phyloP scores from a whole-genome alignment of 2,888 invertebrate species.

The Phymatocera aterrima region DNA sequence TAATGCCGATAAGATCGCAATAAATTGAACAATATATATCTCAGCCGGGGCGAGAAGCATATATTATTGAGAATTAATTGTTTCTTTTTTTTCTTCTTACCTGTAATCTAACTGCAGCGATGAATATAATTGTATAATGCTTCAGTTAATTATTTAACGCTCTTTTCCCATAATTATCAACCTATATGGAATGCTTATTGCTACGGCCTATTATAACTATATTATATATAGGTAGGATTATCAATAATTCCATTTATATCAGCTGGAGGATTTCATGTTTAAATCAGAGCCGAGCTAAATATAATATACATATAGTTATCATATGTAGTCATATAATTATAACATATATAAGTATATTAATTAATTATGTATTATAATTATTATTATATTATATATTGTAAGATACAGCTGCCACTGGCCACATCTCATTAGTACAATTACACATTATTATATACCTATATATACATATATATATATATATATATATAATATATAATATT shows the following conservation, averaged over 20 bases:
- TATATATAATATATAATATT: conserved; percentile 48
- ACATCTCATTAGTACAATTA: conserved; percentile 74
- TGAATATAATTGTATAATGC: background rate
- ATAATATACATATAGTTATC: background rate
- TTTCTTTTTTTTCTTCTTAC: background rate
- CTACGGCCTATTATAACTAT: background rate
- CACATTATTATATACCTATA: conserved; percentile 63
- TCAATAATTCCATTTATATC: conserved; percentile 3
- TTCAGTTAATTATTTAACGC: conserved; percentile 2
- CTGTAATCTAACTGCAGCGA: too few relatives aligned
- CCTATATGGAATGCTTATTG: background rate
- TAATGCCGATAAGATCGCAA: conserved; percentile 12
- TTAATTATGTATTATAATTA: conserved; percentile 4
- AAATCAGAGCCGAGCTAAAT: background rate
- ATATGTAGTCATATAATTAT: background rate
- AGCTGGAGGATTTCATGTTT: background rate
- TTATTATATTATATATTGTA: conserved; percentile 21
- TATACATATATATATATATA: conserved; percentile 55
- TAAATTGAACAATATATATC: background rate
- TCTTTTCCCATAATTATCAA: background rate
- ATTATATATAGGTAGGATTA: too few relatives aligned
- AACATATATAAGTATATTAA: background rate
- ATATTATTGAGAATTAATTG: too few relatives aligned
- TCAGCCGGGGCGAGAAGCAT: conserved; percentile 9
- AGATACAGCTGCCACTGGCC: conserved; percentile 73